phyloP scores from a whole-genome alignment of 2,113 vertebrate species.

The Toxostoma redivivum region DNA sequence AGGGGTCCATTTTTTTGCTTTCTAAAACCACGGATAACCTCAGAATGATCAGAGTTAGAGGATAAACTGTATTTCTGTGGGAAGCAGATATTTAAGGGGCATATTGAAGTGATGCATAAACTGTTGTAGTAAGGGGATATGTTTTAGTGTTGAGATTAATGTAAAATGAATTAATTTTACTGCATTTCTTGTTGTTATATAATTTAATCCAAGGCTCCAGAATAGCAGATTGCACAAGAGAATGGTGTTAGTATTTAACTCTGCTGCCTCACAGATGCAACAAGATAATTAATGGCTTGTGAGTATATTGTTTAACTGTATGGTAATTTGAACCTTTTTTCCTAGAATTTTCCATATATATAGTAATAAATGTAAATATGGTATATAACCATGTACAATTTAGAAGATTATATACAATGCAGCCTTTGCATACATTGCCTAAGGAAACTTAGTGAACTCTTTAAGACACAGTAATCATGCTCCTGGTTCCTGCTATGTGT shows the following conservation, averaged over 20 bases:
- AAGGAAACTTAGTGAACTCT: conserved; percentile 8
- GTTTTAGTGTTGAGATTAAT: not conserved
- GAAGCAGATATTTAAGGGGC: not conserved
- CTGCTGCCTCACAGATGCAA: not conserved
- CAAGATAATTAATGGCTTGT: not conserved
- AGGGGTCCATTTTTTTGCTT: not conserved
- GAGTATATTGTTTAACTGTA: not conserved
- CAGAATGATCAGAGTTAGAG: not conserved
- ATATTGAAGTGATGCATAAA: not conserved
- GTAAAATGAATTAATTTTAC: conserved; percentile 2
- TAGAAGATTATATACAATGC: conserved; percentile 10
- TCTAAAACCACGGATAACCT: not conserved
- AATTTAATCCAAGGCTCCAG: not conserved
- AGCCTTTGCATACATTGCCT: conserved; percentile 28
- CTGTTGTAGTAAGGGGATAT: not conserved
- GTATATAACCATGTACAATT: not conserved
- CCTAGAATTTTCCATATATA: not conserved
- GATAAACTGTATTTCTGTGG: not conserved
- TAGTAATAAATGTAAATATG: conserved; percentile 59
- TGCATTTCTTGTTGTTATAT: conserved; percentile 10
- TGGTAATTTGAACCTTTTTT: conserved; percentile 3
- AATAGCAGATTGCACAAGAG: not conserved
- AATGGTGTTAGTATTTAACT: not conserved
- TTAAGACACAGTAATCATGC: not conserved
- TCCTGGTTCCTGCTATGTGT: not conserved